These are phyloP conservation scores for Caerostris darwini DNA, from an alignment of 1,140 invertebrate species.

Conservation along the genomic window DNA sequence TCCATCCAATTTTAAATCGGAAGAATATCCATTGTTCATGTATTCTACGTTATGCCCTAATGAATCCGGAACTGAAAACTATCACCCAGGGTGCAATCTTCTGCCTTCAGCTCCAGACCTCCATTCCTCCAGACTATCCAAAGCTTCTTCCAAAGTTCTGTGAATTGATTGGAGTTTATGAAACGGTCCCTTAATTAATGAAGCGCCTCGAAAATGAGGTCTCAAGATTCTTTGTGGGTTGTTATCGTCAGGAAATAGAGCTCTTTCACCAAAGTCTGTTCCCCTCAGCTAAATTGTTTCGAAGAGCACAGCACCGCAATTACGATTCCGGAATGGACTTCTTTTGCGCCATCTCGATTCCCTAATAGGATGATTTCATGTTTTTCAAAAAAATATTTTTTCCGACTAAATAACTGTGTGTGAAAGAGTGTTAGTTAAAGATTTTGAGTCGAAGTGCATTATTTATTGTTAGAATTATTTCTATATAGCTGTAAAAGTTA, in stretches of 20 bases:
- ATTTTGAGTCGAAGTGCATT: too few species aligned
- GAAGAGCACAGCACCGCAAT: neutral
- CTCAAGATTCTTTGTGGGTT: constrained; percentile 26
- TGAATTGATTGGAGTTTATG: constrained; percentile 4
- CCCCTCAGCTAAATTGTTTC: neutral
- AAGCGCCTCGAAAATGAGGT: neutral
- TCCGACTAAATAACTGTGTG: too few species aligned
- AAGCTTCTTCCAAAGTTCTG: constrained; percentile 4
- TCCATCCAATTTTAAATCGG: too few species aligned
- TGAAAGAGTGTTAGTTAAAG: too few species aligned
- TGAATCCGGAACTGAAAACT: too few species aligned
- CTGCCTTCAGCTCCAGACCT: neutral
- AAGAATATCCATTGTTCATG: too few species aligned
- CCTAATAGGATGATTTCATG: too few species aligned
- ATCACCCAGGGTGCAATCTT: neutral
- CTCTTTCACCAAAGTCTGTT: neutral
- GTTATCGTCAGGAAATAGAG: neutral
- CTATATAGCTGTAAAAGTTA: too few species aligned
- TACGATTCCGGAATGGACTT: neutral
- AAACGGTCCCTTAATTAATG: constrained; percentile 46
- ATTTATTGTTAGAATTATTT: too few species aligned
- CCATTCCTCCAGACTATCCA: neutral
- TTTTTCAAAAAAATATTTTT: too few species aligned
- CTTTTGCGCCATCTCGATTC: too few species aligned
- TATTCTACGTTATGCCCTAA: too few species aligned